Evolutionary conservation across 1,140 invertebrate species (phyloP).

Genomic region (Oscheius sp.): DNA sequence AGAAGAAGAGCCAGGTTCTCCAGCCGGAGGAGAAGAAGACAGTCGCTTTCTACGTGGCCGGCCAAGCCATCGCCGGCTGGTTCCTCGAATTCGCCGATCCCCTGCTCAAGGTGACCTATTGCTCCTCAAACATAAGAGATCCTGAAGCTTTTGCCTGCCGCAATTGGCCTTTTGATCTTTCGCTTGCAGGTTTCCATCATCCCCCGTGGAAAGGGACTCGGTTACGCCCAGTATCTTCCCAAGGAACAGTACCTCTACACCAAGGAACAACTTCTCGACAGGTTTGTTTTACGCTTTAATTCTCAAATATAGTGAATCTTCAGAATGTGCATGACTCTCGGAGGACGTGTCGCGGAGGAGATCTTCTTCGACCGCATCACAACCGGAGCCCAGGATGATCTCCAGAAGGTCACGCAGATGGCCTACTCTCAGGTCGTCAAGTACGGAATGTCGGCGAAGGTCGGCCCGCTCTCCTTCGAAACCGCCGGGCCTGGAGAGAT

Average conservation of each 20-base stretch:
- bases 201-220: conserved; percentile 74
- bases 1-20: conserved; percentile 97
- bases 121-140: no score
- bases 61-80: conserved; percentile 98
- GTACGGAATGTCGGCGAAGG: conserved; percentile 95
- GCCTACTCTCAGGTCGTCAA: conserved; percentile 79
- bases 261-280: conserved; percentile 77
- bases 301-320: conserved; percentile 14
- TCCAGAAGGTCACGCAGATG: conserved; percentile 82
- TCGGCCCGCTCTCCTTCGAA: conserved; percentile 94
- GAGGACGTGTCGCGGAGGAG: conserved; percentile 91
- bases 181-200: no score
- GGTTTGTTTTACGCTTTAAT: background rate
- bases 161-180: no score
- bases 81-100: conserved; percentile 95
- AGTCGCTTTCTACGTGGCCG: conserved; percentile 98
- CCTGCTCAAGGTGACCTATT: conserved; percentile 82
- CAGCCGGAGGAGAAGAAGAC: conserved; percentile 97
- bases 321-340: conserved; percentile 78
- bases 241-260: conserved; percentile 96
- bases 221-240: conserved; percentile 96
- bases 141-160: no score
- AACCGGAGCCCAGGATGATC: conserved; percentile 96
- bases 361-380: conserved; percentile 92
- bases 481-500: conserved; percentile 75